Evolutionary conservation across 2,797 vertebrate genomes (phyloP), one percentile per base, ranked within the genome.

Genomic region (Mormyrus proboscirostris): DNA sequence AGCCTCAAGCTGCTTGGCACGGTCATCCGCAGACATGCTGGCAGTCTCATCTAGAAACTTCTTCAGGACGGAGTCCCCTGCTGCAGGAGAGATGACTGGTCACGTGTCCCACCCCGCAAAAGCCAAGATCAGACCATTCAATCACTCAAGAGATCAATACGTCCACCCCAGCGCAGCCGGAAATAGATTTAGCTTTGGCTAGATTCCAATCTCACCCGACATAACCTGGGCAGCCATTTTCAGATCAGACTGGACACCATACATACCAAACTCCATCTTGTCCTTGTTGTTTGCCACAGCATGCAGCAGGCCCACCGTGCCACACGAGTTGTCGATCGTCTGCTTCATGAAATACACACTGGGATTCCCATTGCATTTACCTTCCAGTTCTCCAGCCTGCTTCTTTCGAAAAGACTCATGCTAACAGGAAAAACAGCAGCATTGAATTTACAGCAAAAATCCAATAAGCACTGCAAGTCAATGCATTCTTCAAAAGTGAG

Each of bases 331-430:
- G 62, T 94, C 95, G 4, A 97, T 95, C 0, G 96, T 97, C 95
- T 99, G 99, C 93, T 97, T 98, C 94, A 99, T 92, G 93, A 99
- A 99, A 93, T 99, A 99, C 12, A 97, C 94, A 33, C 96, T 96
- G n/a, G 96, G 92, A 62, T 93, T 95, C 10, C 95, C 90, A 89
- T 95, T 94, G 88, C 96, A 95, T 14, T 51, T 86, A 2, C 92
- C 95, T 51, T 95, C 95, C 89, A 98, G 93, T 89, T 97, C 95
- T 90, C 96, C 96, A 0, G 94, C 94, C 94, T 99, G 98, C 88
- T 97, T 95, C 92, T 97, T 93, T 90, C 98, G 97, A 94, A 98
- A 98, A 89, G 96, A 96, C 92, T 98, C 98, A 90, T 99, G 98
- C 98, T 99, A 93, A 4, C 16, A 7, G 2, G 29, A 49, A 41